Base-by-base conservation (phyloP, 2,113 vertebrate genomes). In the Danionella cerebrum region DNA sequence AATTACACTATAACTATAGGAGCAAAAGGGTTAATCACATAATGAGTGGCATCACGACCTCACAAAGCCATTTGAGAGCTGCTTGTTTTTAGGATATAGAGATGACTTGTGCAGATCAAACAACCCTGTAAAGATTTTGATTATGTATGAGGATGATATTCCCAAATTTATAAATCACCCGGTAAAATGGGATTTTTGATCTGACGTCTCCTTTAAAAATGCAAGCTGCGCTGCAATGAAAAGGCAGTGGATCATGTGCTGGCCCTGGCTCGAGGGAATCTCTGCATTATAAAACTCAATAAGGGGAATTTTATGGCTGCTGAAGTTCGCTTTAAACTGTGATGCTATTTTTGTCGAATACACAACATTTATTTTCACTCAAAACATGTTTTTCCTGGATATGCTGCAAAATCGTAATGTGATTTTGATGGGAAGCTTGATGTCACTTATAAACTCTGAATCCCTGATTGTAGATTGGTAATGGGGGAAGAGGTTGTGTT, bases 241-340 rank as follows among this genome's bases (percentile, higher is more conserved):
- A 45, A 44, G 29, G 39, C 25, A 21, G 9, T 38, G 25, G 31
- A 51, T 59, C 42, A 24, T 14, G 24, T 19, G 33, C 12, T 63
- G 25, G n/a, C n/a, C 57, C 63, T 33, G 57, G 18, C 71, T 63
- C 24, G 13, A 5, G 57, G 65, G 57, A 73, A 73, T 68, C 33
- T 13, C 2, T 63, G 71, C 29, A 55, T 73, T 68, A 47, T 55
- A 38, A 64, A 73, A 63, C 48, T 33, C 48, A 63, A 55, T 53
- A 57, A 68, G 19, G 48, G 31, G 16, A 50, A 67, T 68, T 60
- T 66, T 53, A 10, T 6, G 50, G 44, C 14, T 39, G 21, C 54
- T 44, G 38, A 42, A n/a, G 41, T 42, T 41, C 16, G 18, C 36
- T 16, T 16, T 22, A 14, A 35, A 60, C 12, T 27, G 38, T 41